Percentiles rank a stretch among this genome's conserved stretches.
Conservation (phyloP, 2,888 invertebrate genomes). For the Rhabditoides inermis region DNA sequence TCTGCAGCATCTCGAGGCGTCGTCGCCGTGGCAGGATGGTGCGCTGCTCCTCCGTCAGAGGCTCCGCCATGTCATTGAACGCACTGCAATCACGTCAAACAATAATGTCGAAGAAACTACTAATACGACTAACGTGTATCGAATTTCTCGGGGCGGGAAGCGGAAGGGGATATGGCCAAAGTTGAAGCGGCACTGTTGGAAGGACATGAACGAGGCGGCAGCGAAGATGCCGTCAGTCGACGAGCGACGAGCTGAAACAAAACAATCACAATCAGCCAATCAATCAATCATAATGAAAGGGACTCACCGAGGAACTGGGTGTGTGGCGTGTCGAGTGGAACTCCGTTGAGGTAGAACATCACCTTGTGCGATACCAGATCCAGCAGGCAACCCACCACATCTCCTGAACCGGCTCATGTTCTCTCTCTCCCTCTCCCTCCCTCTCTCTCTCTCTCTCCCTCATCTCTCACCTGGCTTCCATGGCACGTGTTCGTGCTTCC, state of each 20-base stretch:
- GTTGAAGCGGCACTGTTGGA: slow-evolving; percentile 60
- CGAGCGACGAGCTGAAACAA: slow-evolving; percentile 12
- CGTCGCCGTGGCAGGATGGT: slow-evolving; percentile 74
- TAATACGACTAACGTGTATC: slow-evolving; percentile 8
- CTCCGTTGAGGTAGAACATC: slow-evolving; percentile 76
- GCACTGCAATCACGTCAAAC: slow-evolving; percentile 5
- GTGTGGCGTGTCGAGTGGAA: slow-evolving; percentile 63
- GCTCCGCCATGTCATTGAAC: slow-evolving; percentile 63
- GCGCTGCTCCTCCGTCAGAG: slow-evolving; percentile 70
- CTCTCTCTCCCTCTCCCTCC: background rate
- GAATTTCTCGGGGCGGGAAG: slow-evolving; percentile 64
- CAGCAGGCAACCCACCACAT: slow-evolving; percentile 74
- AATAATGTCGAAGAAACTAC: background rate
- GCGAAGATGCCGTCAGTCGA: slow-evolving; percentile 77
- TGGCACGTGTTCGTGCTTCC: slow-evolving; percentile 59
- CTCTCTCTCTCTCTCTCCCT: background rate
- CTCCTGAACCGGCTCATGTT: slow-evolving; percentile 56
- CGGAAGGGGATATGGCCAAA: slow-evolving; percentile 69
- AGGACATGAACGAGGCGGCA: slow-evolving; percentile 90
- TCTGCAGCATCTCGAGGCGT: slow-evolving; percentile 67
- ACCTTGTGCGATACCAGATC: slow-evolving; percentile 69
- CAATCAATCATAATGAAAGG: background rate
- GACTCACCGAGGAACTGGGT: slow-evolving; percentile 55
- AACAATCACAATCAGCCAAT: slow-evolving; percentile 18
- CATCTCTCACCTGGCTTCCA: slow-evolving; percentile 66